phyloP scores from a whole-genome alignment of 2,797 vertebrate genomes.

The Hippoglossus hippoglossus region DNA sequence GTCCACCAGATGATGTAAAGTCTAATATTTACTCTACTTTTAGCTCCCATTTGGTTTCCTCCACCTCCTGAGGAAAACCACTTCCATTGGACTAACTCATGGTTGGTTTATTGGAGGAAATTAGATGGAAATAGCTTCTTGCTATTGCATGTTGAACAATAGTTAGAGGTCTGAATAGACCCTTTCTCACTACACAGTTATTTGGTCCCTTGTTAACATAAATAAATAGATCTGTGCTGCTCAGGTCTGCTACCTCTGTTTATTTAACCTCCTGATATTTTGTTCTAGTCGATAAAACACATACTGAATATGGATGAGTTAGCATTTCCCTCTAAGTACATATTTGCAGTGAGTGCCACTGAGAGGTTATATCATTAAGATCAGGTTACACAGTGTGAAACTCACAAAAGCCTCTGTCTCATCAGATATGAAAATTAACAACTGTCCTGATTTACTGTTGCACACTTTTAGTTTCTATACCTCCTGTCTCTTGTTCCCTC shows the following conservation, averaged over 20 bases:
- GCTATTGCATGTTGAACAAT: not conserved
- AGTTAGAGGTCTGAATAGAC: not conserved
- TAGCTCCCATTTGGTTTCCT: slow-evolving; percentile 3
- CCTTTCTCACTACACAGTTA: not conserved
- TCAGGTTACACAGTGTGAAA: slow-evolving; percentile 20
- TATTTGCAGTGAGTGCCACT: slow-evolving; percentile 3
- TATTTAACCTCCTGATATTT: too few species aligned
- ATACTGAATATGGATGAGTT: not conserved
- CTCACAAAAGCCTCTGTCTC: slow-evolving; percentile 5
- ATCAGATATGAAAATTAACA: slow-evolving; percentile 45
- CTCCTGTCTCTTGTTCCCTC: not conserved
- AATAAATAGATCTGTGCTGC: not conserved
- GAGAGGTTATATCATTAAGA: slow-evolving; percentile 26
- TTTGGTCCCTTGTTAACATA: not conserved
- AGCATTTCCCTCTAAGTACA: not conserved
- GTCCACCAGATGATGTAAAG: too few species aligned
- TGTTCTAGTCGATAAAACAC: too few species aligned
- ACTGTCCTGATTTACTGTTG: slow-evolving; percentile 18
- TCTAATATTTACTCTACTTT: not conserved
- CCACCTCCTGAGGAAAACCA: not conserved
- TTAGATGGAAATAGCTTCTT: slow-evolving; percentile 7
- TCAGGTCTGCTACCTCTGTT: too few species aligned
- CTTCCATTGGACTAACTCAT: not conserved
- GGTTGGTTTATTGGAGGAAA: not conserved
- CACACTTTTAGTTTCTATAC: not conserved